Percentiles rank a stretch among this genome's conserved stretches.
These are phyloP conservation scores for Coremacera marginata DNA, from an alignment of 2,888 invertebrate genomes.

Conservation along the genomic window DNA sequence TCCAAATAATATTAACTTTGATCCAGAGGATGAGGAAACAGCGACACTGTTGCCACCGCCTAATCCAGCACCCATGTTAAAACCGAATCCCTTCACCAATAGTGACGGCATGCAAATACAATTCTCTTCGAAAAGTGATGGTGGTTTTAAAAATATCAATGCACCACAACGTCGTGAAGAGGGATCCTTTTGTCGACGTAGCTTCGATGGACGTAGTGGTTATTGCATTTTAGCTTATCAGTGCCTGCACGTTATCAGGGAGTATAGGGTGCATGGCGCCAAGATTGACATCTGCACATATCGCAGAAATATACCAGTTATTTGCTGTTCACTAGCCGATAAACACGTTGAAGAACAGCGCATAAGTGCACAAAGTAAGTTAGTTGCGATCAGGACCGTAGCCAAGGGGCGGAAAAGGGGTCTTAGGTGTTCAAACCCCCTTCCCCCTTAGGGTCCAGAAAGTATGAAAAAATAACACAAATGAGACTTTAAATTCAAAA, in stretches of 20 bases:
- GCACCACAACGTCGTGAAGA: constrained; percentile 48
- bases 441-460: too few relatives aligned
- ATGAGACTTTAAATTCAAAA: too few relatives aligned
- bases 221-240: constrained; percentile 64
- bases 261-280: constrained; percentile 61
- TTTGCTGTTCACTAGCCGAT: constrained; percentile 64
- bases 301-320: constrained; percentile 64
- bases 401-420: too few relatives aligned
- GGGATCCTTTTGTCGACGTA: constrained; percentile 64
- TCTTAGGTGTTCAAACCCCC: too few relatives aligned
- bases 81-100: constrained; percentile 39
- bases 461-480: too few relatives aligned
- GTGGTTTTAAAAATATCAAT: constrained; percentile 11
- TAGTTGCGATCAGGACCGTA: not conserved
- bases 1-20: constrained; percentile 33
- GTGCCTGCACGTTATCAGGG: constrained; percentile 63
- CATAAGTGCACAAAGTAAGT: constrained; percentile 63
- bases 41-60: not conserved
- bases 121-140: constrained; percentile 27
- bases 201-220: constrained; percentile 65
- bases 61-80: constrained; percentile 39
- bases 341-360: constrained; percentile 59
- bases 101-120: constrained; percentile 34
- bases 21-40: constrained; percentile 14
- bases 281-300: constrained; percentile 61